Evolutionary conservation across 2,113 vertebrate species (phyloP).

Genomic region (Chloropsis cyanopogon): DNA sequence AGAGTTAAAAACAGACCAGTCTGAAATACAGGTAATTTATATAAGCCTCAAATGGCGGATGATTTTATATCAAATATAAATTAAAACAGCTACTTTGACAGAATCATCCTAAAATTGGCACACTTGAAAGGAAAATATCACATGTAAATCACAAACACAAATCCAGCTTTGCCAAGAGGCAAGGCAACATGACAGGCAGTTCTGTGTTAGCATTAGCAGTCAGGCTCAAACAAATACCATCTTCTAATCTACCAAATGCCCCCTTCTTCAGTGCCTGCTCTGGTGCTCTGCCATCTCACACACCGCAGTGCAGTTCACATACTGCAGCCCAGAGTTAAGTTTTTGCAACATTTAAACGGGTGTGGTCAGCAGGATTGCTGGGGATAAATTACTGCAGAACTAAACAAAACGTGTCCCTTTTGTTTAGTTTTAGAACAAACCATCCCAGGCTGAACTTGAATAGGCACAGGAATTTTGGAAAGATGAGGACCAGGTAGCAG

Average conservation of each 20-base stretch:
- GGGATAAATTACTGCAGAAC: neutral
- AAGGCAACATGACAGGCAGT: neutral
- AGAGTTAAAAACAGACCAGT: neutral
- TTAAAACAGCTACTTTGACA: neutral
- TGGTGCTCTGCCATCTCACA: neutral
- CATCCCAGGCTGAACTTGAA: neutral
- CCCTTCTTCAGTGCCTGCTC: neutral
- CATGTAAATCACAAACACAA: neutral
- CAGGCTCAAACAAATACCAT: neutral
- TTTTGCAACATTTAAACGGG: neutral
- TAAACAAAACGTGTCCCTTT: neutral
- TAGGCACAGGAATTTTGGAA: neutral
- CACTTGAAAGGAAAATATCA: neutral
- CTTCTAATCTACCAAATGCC: neutral
- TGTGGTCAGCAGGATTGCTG: neutral
- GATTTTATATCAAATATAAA: neutral
- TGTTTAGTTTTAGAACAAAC: no score
- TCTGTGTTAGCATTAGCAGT: neutral
- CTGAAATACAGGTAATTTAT: neutral
- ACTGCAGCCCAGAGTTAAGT: neutral
- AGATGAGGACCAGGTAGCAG: neutral
- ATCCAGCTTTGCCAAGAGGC: neutral
- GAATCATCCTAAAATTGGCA: neutral
- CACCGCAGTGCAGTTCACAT: neutral
- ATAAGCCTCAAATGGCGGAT: neutral